Base-by-base conservation (phyloP, 1,140 invertebrate genomes). In the honey bee (Apis mellifera) region DNA sequence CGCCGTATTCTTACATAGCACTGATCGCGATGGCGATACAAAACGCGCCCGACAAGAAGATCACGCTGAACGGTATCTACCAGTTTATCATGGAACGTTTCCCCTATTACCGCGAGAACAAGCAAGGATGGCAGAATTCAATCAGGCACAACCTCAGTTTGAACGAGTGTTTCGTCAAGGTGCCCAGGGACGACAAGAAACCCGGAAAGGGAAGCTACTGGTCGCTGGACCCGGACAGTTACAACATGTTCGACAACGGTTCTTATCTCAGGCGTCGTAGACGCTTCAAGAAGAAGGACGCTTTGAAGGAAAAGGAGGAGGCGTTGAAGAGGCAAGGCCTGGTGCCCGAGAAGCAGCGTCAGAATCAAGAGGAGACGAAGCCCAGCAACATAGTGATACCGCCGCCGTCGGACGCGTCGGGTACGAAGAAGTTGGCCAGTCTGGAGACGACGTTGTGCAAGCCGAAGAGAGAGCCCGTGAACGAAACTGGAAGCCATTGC, bases 181-280 rank as follows among this genome's bases (percentile, higher is more conserved):
- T 99, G 72, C 96, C 97, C 55, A 90, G 97, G 79, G 95, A 98
- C 90, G 98, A 99, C 89, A 99, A 99, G 93, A 98, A 98, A 90
- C 97, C 98, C 0, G 98, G 98, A 0, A 99, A 99, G 93, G 99
- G 99, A 3, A 98, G 97, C 90, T 99, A 99, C 92, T 99, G 99
- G 99, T 99, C 98, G 0, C 94, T 99, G 50, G 98, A 99, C 92
- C 99, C 98, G 0, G 98, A 99, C 91, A 98, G 97, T 0, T 98
- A 99, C 90, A 99, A 99, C 92, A 99, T 99, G 99, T 99, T 99
- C 93, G 99, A 99, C 90, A 99, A 99, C 90, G 99, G 99, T 0
- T 98, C 98, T 15, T 99, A 99, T 91, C 94, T 99, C 81, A 95
- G 98, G n/a, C 95, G 98, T 15, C 95, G 98, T 57, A 95, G 98